A percentile compares a stretch with the other conserved stretches of the same genome.
phyloP scores from a whole-genome alignment of 2,113 vertebrate genomes.

The Crocuta crocuta region DNA sequence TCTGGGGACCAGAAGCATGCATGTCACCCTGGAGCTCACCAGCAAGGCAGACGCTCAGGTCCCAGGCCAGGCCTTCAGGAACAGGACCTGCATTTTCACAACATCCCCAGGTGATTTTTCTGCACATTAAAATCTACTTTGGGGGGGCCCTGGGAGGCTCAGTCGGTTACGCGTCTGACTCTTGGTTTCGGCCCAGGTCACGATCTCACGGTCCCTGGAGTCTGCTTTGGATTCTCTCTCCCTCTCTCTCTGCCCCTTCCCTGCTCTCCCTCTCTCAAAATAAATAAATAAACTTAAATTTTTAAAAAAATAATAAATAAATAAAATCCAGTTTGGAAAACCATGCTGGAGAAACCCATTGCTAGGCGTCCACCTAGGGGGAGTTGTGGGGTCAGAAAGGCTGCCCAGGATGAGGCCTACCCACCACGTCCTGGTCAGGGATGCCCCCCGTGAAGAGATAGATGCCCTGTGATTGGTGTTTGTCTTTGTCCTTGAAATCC shows the following conservation, averaged over 20 bases:
- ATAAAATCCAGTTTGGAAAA: background rate
- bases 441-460: constrained; percentile 91
- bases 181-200: too few species aligned
- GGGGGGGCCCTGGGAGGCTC: background rate
- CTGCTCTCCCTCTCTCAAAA: too few species aligned
- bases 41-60: background rate
- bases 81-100: background rate
- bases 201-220: too few species aligned
- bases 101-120: background rate
- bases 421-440: constrained; percentile 90
- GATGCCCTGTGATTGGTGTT: constrained; percentile 85
- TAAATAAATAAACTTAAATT: too few species aligned
- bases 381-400: fast-evolving
- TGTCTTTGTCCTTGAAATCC: constrained; percentile 85
- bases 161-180: too few species aligned
- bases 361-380: fast-evolving
- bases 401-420: background rate
- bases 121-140: background rate
- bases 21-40: too few species aligned
- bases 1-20: background rate
- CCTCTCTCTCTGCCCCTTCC: too few species aligned
- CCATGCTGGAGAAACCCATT: background rate
- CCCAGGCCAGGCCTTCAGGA: background rate
- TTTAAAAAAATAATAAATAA: too few species aligned
- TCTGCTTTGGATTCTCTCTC: too few species aligned